Evolutionary conservation across 2,888 invertebrate species (phyloP).

Genomic region (Autographa gamma): DNA sequence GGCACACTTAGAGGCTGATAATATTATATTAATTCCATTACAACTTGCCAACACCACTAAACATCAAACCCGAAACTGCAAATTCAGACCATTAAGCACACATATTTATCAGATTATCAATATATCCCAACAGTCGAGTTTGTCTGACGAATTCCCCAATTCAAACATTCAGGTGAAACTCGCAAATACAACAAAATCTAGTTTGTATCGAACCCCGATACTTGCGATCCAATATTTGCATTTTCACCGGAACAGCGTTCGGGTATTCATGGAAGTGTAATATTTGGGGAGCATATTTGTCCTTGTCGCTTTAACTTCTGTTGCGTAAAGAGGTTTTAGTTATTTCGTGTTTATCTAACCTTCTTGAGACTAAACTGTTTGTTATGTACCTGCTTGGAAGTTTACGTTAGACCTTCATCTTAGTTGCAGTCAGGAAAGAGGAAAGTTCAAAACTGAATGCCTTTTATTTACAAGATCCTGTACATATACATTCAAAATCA

Average conservation of each 20-base stretch:
- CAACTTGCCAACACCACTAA: constrained; percentile 9
- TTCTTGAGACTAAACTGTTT: constrained; percentile 6
- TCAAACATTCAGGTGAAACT: constrained; percentile 56
- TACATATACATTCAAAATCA: too few relatives aligned
- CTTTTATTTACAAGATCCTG: too few relatives aligned
- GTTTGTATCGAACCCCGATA: constrained; percentile 64
- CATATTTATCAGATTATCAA: constrained; percentile 36
- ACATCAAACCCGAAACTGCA: constrained; percentile 25
- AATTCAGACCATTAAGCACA: constrained; percentile 12
- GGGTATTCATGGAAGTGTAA: constrained; percentile 57
- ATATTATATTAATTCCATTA: neutral
- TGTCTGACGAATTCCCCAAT: constrained; percentile 43
- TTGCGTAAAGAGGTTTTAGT: constrained; percentile 13
- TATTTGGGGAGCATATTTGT: constrained; percentile 47
- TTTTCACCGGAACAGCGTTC: constrained; percentile 53
- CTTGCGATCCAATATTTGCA: constrained; percentile 65
- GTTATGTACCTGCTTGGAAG: neutral
- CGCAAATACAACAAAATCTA: constrained; percentile 66
- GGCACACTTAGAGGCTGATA: neutral
- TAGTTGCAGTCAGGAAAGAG: neutral
- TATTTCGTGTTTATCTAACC: constrained; percentile 14
- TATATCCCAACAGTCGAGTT: constrained; percentile 39
- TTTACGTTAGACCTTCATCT: neutral
- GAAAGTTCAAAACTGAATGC: too few relatives aligned
- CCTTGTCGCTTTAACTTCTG: constrained; percentile 27